phyloP scores from a whole-genome alignment of 2,113 vertebrate species.

The Tricholaema leucomelas region DNA sequence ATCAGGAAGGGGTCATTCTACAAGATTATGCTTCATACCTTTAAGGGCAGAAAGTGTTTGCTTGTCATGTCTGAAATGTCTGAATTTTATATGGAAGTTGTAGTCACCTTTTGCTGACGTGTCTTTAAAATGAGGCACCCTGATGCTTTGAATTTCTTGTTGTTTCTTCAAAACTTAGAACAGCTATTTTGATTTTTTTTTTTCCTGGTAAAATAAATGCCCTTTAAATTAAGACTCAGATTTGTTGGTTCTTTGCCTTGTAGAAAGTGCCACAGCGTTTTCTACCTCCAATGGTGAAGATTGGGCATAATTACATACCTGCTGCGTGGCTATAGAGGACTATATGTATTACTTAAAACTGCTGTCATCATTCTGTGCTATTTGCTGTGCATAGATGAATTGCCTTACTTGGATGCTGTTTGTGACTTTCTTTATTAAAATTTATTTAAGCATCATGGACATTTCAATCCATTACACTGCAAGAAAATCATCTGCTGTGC shows the following conservation, averaged over 20 bases:
- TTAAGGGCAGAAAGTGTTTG: not conserved
- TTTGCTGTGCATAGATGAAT: not conserved
- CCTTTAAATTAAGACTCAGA: not conserved
- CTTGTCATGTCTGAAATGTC: not conserved
- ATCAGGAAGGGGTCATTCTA: not conserved
- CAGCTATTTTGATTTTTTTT: not conserved
- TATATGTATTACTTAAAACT: not conserved
- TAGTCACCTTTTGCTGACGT: not conserved
- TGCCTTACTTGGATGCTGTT: not conserved
- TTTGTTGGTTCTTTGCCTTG: not conserved
- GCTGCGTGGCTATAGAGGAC: not conserved
- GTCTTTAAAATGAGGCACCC: not conserved
- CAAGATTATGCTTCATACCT: not conserved
- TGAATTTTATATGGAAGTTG: not conserved
- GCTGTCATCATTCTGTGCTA: not conserved
- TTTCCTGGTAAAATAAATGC: not conserved
- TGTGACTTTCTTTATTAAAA: constrained; percentile 6
- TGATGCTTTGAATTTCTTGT: not conserved
- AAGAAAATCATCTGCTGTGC: not conserved
- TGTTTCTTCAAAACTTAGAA: not conserved
- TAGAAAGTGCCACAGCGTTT: not conserved
- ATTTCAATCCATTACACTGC: not conserved
- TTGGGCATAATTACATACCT: not conserved
- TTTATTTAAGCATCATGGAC: not conserved
- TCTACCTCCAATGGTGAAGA: not conserved